Evolutionary conservation across 2,113 vertebrate species (phyloP).

Genomic region (Amphiprion percula): DNA sequence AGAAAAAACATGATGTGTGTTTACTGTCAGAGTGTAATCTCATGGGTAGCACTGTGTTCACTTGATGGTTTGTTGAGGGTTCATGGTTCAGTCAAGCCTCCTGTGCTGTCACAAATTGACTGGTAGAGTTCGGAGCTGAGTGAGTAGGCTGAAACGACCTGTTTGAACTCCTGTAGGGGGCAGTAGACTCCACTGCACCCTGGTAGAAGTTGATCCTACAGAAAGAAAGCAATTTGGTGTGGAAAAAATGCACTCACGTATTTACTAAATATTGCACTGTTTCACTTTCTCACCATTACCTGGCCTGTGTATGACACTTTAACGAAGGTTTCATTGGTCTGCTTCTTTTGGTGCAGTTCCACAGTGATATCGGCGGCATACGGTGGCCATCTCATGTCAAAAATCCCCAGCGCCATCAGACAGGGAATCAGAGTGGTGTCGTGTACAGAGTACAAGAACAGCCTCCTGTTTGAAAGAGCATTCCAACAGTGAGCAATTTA

Average conservation of each 20-base stretch:
- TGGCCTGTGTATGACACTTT: constrained; percentile 88
- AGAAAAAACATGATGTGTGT: neutral
- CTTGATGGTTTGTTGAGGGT: neutral
- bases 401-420: constrained; percentile 91
- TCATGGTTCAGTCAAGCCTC: constrained; percentile 59
- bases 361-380: constrained; percentile 90
- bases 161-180: constrained; percentile 90
- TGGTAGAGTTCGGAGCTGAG: constrained; percentile 85
- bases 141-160: constrained; percentile 80
- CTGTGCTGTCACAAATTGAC: constrained; percentile 81
- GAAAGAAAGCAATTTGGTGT: constrained; percentile 15
- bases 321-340: constrained; percentile 89
- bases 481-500: neutral
- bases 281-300: constrained; percentile 78
- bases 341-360: constrained; percentile 89
- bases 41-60: constrained; percentile 3
- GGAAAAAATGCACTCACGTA: neutral
- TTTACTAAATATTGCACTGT: neutral
- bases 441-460: constrained; percentile 91
- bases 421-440: constrained; percentile 92
- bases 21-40: neutral
- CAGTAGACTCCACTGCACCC: constrained; percentile 91
- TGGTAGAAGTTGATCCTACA: constrained; percentile 88
- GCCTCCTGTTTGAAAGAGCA: constrained; percentile 85
- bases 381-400: constrained; percentile 92